Base-by-base conservation (phyloP, 1,140 invertebrate species). In the Cyclina sinensis region DNA sequence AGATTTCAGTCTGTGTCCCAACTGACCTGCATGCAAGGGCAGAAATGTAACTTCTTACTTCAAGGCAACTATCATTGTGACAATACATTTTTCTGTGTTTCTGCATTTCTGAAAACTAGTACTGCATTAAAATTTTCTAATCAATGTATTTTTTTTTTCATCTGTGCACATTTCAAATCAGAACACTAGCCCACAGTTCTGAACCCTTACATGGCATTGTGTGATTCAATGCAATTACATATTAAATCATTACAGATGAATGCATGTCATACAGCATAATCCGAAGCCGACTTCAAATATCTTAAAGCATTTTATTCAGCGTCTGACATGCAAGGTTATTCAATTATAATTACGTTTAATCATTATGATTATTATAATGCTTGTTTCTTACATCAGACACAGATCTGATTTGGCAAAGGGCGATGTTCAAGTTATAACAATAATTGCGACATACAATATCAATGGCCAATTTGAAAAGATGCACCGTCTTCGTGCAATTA, bases 261-360 rank as follows among this genome's bases (percentile, higher is more conserved):
- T 76, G 73, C 73, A 76, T 76, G 73, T 76, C 73, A 76, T 73
- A 24, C 2, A n/a, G 35, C 21, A 39, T 21, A 73, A 73, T 76
- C 46, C 46, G 39, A 51, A 51, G 73, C 46, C 21, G 46, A 48
- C 21, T 11, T 48, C 7, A 24, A 30, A 39, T 43, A 73, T 12
- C 21, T 4, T 51, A 39, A 65, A 32, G 14, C 0, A 39, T 62
- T 48, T 16, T 30, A 83, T 48, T 46, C 21, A 83, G 62, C 21
- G 37, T 48, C 54, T 85, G 74, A 86, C 84, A 79, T 78, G 84
- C 59, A 65, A 86, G 74, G 73, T 51, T 68, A 79, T 86, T 43
- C 21, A 48, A 37, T 59, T 43, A 65, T 85, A 76, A 85, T 74
- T 76, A 43, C 27, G 16, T 24, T n/a, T 59, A 85, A 85, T 85